phyloP scores from a whole-genome alignment of 53 echinoderm and acorn worm genomes.

The Arbacia lixula region DNA sequence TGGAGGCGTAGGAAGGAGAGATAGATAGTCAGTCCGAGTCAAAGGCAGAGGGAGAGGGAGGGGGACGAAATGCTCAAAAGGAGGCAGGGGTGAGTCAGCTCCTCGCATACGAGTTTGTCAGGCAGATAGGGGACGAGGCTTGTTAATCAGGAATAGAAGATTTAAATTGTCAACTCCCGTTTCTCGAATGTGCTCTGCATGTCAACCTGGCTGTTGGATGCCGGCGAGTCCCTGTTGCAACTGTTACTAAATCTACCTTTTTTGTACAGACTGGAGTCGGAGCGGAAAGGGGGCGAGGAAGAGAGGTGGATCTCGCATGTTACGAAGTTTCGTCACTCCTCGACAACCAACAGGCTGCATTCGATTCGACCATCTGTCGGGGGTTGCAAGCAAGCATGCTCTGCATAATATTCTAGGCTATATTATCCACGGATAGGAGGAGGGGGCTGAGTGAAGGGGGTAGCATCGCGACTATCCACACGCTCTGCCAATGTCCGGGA shows the following conservation, averaged over 20 bases:
- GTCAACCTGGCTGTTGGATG: background rate
- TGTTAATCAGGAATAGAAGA: conserved; percentile 16
- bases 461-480: background rate
- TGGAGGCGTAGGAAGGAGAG: background rate
- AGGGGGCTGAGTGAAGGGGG: conserved; percentile 23
- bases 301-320: background rate
- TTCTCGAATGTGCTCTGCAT: conserved; percentile 5
- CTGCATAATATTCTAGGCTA: too few relatives aligned
- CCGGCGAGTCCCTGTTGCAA: background rate
- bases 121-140: background rate
- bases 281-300: too few relatives aligned
- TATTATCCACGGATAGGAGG: background rate
- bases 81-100: conserved; percentile 33
- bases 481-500: conserved; percentile 19
- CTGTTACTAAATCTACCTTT: too few relatives aligned
- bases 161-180: background rate
- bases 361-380: too few relatives aligned
- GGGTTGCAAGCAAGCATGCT: too few relatives aligned
- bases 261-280: too few relatives aligned
- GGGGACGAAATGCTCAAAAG: too few relatives aligned
- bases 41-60: too few relatives aligned
- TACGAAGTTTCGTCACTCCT: conserved; percentile 11
- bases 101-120: background rate
- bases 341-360: conserved; percentile 25
- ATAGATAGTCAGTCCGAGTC: too few relatives aligned